Conservation (phyloP, 1,140 invertebrate species). For the Macrobrachium rosenbergii region DNA sequence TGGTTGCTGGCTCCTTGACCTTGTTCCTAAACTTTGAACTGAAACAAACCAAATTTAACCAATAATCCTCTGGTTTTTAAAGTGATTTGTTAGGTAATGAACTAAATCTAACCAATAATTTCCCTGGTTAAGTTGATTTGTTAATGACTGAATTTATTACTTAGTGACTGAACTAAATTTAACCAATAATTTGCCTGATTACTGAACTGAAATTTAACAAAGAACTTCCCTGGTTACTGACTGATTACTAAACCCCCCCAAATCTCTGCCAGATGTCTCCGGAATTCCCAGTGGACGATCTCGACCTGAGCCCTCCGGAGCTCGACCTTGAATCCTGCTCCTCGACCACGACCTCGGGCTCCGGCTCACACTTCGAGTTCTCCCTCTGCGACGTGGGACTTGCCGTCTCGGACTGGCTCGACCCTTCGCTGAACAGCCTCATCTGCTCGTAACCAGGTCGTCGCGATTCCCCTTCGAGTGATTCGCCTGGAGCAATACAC, state of each 20-base stretch:
- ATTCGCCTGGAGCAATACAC: too few species aligned
- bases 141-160: too few species aligned
- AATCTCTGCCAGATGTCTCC: slow-evolving; percentile 39
- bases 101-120: too few species aligned
- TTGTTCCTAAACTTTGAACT: too few species aligned
- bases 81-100: too few species aligned
- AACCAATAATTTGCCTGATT: too few species aligned
- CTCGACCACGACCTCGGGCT: slow-evolving; percentile 40
- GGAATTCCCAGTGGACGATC: slow-evolving; percentile 51
- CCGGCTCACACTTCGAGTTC: slow-evolving; percentile 54
- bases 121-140: too few species aligned
- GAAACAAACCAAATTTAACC: too few species aligned
- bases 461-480: too few species aligned
- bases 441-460: slow-evolving; percentile 35
- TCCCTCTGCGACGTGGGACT: slow-evolving; percentile 54
- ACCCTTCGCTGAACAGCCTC: slow-evolving; percentile 47
- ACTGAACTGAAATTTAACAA: not conserved
- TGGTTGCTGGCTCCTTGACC: too few species aligned
- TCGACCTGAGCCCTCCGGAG: slow-evolving; percentile 36
- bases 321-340: slow-evolving; percentile 48
- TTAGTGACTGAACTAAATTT: too few species aligned
- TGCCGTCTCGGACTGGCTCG: slow-evolving; percentile 48
- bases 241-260: not conserved
- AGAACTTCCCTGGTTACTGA: not conserved
- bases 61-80: too few species aligned